Conservation (phyloP, 2,888 invertebrate species). For the Hofmannophila pseudospretella region DNA sequence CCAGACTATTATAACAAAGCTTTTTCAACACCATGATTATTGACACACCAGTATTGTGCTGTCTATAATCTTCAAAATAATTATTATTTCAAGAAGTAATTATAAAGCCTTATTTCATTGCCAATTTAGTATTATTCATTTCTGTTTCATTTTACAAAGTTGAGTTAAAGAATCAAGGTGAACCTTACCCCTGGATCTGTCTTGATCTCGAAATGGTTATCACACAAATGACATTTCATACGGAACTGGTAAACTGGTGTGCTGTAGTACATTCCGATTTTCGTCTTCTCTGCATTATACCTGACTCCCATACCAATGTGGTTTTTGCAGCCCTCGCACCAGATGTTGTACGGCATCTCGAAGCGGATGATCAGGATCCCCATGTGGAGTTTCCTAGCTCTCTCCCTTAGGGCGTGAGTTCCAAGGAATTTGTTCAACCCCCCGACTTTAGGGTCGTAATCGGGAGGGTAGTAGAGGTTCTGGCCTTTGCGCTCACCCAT, state of each 20-base stretch:
- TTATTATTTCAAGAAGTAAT: too few species aligned
- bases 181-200: conserved; percentile 97
- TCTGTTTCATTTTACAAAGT: too few species aligned
- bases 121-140: too few species aligned
- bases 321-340: conserved; percentile 99
- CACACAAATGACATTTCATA: conserved; percentile 99
- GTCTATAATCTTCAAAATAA: too few species aligned
- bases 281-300: conserved; percentile 95
- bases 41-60: too few species aligned
- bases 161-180: too few species aligned
- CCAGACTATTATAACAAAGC: too few species aligned
- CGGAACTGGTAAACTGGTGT: conserved; percentile 98
- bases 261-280: conserved; percentile 98
- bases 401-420: conserved; percentile 96
- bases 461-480: conserved; percentile 99
- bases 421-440: conserved; percentile 96
- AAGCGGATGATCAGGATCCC: conserved; percentile 98
- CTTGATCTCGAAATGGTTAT: conserved; percentile 98
- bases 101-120: too few species aligned
- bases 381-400: conserved; percentile 95
- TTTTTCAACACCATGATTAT: too few species aligned
- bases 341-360: conserved; percentile 99
- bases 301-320: conserved; percentile 99
- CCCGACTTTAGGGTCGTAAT: conserved; percentile 97
- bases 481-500: conserved; percentile 99